Conservation (phyloP, 2,797 vertebrate species). For the Liparis tanakae region DNA sequence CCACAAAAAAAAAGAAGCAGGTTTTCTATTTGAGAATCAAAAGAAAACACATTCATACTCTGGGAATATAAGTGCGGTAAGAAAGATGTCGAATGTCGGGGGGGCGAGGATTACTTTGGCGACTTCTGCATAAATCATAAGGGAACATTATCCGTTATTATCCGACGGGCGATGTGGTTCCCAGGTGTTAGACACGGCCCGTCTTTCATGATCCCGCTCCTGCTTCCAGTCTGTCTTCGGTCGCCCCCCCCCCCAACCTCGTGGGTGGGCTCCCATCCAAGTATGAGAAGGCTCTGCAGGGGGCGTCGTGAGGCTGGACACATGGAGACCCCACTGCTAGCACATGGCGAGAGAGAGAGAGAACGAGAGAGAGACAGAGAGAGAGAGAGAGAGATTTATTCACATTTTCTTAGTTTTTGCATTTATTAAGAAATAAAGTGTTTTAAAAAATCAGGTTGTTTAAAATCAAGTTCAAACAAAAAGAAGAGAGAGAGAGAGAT, state of each 20-base stretch:
- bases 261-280: slow-evolving; percentile 39
- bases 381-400: too few species aligned
- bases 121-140: slow-evolving; percentile 5
- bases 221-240: slow-evolving; percentile 11
- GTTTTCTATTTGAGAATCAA: slow-evolving; percentile 39
- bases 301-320: slow-evolving; percentile 42
- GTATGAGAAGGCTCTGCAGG: slow-evolving; percentile 33
- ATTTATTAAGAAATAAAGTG: too few species aligned
- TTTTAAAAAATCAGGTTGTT: too few species aligned
- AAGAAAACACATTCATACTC: slow-evolving; percentile 1
- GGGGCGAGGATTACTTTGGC: slow-evolving; percentile 6
- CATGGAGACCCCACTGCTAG: slow-evolving; percentile 17
- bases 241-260: slow-evolving; percentile 19
- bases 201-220: slow-evolving; percentile 25
- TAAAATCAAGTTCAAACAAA: too few species aligned
- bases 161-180: neutral
- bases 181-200: slow-evolving; percentile 3
- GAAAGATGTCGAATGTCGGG: neutral
- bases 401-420: too few species aligned
- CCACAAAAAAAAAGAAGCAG: slow-evolving; percentile 38
- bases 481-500: too few species aligned
- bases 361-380: too few species aligned
- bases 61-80: slow-evolving; percentile 7
- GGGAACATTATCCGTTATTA: slow-evolving; percentile 13
- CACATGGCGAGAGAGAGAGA: slow-evolving; percentile 18